Base-by-base conservation (phyloP, 2,797 vertebrate genomes). In the Cossypha niveicapilla region DNA sequence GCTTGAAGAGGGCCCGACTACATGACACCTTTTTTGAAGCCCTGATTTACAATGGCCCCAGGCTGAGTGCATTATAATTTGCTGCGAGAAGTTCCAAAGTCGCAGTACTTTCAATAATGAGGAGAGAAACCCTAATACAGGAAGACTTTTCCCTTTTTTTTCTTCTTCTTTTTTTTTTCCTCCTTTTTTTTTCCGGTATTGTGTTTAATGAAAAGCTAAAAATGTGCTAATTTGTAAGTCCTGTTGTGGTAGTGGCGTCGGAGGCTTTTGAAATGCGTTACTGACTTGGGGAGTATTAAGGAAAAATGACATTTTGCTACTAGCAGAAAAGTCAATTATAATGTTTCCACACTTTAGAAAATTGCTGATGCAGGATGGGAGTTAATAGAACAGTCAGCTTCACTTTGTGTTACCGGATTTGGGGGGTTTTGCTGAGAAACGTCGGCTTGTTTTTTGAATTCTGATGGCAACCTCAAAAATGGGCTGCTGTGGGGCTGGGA, bases 51-150 rank as follows among this genome's bases (percentile, higher is more conserved):
- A 98, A 97, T 98, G 96, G 97, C 81, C 89, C 93, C 97, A 96
- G 89, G 97, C 95, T 96, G 97, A 97, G 97, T n/a, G 90, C 95
- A 90, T 97, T 97, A 91, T 96, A 96, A 98, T 97, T 97, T 97
- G 96, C 95, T 83, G 66, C 21, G 14, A 51, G 72, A 95, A 96
- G 92, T 97, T 94, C 95, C 97, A 93, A 96, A 96, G 96, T 97
- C 71, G 30, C 96, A 92, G 27, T 92, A 78, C 95, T 97, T 97
- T 96, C 96, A 89, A 91, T 87, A 95, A 94, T 85, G 91, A 87
- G 86, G 86, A 92, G 87, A 97, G 96, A 94, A 95, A 91, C 86
- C 91, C 94, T 95, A 93, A 95, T 88, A 96, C 37, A 88, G 73
- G 92, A 70, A 97, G 95, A 68, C 62, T 70, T 95, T 81, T 75